Evolutionary conservation across 2,888 invertebrate species (phyloP), one percentile per base, ranked within the genome.

Genomic region (Acutogordius australiensis): DNA sequence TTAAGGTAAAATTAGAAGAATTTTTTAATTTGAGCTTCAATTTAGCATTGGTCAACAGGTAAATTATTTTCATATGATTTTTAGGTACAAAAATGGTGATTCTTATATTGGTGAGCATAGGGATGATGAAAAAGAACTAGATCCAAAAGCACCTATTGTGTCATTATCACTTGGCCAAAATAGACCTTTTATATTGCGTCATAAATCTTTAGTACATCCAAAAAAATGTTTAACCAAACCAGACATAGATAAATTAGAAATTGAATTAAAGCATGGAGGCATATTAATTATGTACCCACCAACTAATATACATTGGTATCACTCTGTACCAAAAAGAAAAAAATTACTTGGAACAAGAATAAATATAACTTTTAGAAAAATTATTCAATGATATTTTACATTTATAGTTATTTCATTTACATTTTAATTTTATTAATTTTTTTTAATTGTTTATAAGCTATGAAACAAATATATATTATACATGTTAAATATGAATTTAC

Each of bases 41-140:
- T 68, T 80, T 80, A 67, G 77, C 76, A 2, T 67, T 80, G 28
- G 74, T 81, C 1, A 81, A 80, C 68, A 78, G 77, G 80, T 80
- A 63, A 45, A 28, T 18, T 28, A 51, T n/a, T n/a, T 51, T n/a
- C 4, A 51, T 21, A n/a, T 27, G 37, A 51, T 26, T 59, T 44
- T 59, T 63, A 80, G 80, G 68, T 81, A 80, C 66, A 74, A 76
- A 66, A 75, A 79, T 70, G 80, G 80, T 13, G 68, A 69, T 45
- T 80, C 81, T 67, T 77, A 79, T 64, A 80, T 81, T 70, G 79
- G 80, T 8, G 79, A 80, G 65, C 80, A 81, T 65, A 74, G 78
- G 66, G 81, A 81, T 66, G 78, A 79, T 65, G 80, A 81, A 70
- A 74, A 74, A 13, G 80, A 80, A 63, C 70, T 81, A 62, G 78